Conservation (phyloP, 2,888 invertebrate species). For the Drosophila sordidapex region DNA sequence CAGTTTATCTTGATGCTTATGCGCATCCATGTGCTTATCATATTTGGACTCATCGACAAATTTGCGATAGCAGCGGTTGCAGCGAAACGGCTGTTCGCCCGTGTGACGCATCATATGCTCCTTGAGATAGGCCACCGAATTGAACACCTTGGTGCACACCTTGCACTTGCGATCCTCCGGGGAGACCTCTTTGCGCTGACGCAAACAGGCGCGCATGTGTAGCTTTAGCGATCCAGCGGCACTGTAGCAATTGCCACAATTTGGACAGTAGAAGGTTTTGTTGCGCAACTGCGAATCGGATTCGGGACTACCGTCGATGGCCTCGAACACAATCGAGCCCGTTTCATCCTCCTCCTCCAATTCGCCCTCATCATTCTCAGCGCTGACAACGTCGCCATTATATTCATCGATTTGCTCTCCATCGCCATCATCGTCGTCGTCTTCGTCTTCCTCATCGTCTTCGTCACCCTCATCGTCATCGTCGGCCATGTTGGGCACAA, state of each 20-base stretch:
- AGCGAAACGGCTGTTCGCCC: conserved; percentile 83
- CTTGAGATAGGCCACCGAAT: conserved; percentile 84
- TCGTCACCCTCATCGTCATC: conserved; percentile 21
- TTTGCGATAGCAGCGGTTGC: conserved; percentile 84
- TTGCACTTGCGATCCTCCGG: conserved; percentile 83
- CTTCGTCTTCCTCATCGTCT: conserved; percentile 18
- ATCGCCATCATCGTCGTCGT: not conserved
- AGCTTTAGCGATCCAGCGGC: conserved; percentile 84
- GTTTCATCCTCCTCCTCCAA: conserved; percentile 67
- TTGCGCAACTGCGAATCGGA: conserved; percentile 55
- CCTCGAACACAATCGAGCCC: conserved; percentile 60
- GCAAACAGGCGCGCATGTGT: conserved; percentile 84
- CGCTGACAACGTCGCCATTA: conserved; percentile 49
- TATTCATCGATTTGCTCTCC: conserved; percentile 26
- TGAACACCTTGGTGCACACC: conserved; percentile 84
- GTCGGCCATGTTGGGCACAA: conserved; percentile 52
- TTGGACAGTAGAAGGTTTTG: conserved; percentile 84
- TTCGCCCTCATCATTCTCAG: conserved; percentile 57
- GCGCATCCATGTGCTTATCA: conserved; percentile 82
- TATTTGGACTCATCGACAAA: conserved; percentile 83
- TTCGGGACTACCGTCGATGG: conserved; percentile 60
- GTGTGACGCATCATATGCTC: conserved; percentile 84
- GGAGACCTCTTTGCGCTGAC: conserved; percentile 81
- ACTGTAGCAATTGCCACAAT: conserved; percentile 84
- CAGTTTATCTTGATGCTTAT: conserved; percentile 82